Evolutionary conservation across 2,888 invertebrate genomes (phyloP), one percentile per base, ranked within the genome.

Genomic region (Tribolium freemani): DNA sequence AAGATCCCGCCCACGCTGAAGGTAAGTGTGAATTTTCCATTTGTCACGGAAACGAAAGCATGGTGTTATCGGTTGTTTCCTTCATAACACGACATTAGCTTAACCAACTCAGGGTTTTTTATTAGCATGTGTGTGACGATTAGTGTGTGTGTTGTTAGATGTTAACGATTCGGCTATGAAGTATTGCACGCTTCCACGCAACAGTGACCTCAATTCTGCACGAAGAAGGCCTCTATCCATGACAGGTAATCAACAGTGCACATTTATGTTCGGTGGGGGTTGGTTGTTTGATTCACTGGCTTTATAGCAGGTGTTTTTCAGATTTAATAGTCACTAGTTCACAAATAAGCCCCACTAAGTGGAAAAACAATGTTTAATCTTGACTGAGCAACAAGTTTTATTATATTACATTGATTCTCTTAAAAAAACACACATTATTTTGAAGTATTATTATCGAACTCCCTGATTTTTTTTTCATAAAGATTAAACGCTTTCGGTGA

Each of bases 151-250:
- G 79, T 83, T 82, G 79, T 80, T 84, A 84, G 84, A 84, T 85
- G 81, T 84, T 83, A 84, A 80, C 66, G 90, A 90, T 86, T 88
- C 90, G 77, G 90, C 90, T 83, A 89, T 89, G 76, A 89, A 89
- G 81, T 87, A 86, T 83, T 88, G 88, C 84, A 90, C 89, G 66
- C 87, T 88, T 57, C 86, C 87, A 86, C 73, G 90, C 88, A 68
- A 85, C 88, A 70, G 88, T 88, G 84, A 88, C 82, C 81, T 89
- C 87, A 81, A 88, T 88, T 5, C 87, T 88, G 87, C 87, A 70
- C 89, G 90, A 78, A 86, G 90, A 71, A 84, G 91, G 72, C 91
- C 91, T 5, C 83, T 91, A 31, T 91, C 91, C 66, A 90, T 91
- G 90, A 87, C 90, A 84, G 90, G 91, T 91, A 84, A 87, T 67